phyloP scores from a whole-genome alignment of 1,140 invertebrate species.

The Meloidogyne floridensis region DNA sequence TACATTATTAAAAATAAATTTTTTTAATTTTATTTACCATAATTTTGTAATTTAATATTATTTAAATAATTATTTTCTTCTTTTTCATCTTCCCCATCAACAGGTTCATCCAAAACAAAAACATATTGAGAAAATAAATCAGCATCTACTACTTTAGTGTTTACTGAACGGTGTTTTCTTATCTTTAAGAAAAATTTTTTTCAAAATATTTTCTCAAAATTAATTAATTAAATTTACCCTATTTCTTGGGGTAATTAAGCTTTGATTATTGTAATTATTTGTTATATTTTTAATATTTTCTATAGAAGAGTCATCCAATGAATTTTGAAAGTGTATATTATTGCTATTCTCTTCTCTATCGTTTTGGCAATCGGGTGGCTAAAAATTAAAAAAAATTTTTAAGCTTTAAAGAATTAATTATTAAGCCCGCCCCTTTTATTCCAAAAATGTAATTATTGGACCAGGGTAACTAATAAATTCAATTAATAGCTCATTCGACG shows the following conservation, averaged over 20 bases:
- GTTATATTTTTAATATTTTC: neutral
- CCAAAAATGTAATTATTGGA: too few relatives aligned
- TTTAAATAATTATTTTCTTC: neutral
- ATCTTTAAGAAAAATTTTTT: neutral
- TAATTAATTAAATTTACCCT: neutral
- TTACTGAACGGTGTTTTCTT: constrained; percentile 1
- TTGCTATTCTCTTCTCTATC: neutral
- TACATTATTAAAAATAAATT: neutral
- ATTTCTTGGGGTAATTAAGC: neutral
- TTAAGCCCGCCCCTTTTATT: too few relatives aligned
- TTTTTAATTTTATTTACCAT: neutral
- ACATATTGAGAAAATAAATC: constrained; percentile 63
- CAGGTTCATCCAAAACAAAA: constrained; percentile 56
- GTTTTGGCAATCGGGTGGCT: neutral
- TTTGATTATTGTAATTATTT: neutral
- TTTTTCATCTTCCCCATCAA: constrained; percentile 19
- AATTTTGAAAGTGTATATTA: neutral
- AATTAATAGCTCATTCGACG: too few relatives aligned
- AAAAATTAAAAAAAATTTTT: neutral
- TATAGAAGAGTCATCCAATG: neutral
- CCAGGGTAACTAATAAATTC: too few relatives aligned
- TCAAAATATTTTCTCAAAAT: neutral
- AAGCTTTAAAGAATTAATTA: neutral
- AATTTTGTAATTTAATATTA: neutral
- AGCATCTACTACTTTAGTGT: constrained; percentile 19